These are phyloP conservation scores for Parnassius glacialis DNA, from an alignment of 2,888 invertebrate genomes.

Conservation along the genomic window DNA sequence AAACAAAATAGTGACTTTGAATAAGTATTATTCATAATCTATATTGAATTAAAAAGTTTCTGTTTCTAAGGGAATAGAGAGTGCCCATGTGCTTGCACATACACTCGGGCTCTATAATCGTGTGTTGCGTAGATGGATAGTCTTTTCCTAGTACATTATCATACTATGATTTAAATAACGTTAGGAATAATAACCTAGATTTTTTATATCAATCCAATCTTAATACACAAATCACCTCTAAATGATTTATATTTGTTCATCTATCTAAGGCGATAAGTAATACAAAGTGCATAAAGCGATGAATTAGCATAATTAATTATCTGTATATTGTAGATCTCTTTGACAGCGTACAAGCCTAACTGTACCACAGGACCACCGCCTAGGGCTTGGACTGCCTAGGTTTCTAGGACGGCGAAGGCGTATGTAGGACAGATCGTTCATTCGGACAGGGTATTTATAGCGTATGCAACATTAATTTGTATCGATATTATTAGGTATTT, in stretches of 20 bases:
- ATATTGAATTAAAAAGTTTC: too few species aligned
- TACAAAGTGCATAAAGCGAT: neutral
- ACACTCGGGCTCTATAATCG: too few species aligned
- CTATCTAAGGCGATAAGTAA: neutral
- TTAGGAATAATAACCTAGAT: neutral
- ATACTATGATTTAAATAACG: neutral
- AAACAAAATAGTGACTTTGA: too few species aligned
- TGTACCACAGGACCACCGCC: conserved; percentile 1
- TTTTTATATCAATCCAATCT: neutral
- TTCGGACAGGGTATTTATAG: conserved; percentile 22
- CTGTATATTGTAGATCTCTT: conserved; percentile 11
- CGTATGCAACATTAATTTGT: conserved; percentile 24
- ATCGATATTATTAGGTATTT: conserved; percentile 20
- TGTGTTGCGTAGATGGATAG: too few species aligned
- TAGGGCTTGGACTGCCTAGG: conserved; percentile 1
- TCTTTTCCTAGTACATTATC: too few species aligned
- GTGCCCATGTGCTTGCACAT: too few species aligned
- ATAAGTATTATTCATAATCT: too few species aligned
- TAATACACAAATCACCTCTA: too few species aligned
- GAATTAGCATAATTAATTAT: conserved; percentile 18
- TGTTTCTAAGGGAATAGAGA: too few species aligned
- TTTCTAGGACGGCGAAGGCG: conserved; percentile 22
- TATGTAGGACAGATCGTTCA: conserved; percentile 26
- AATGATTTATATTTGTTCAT: neutral
- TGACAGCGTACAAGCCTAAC: conserved; percentile 18